phyloP scores from a whole-genome alignment of 2,797 vertebrate genomes.

The Okamejei kenojei region DNA sequence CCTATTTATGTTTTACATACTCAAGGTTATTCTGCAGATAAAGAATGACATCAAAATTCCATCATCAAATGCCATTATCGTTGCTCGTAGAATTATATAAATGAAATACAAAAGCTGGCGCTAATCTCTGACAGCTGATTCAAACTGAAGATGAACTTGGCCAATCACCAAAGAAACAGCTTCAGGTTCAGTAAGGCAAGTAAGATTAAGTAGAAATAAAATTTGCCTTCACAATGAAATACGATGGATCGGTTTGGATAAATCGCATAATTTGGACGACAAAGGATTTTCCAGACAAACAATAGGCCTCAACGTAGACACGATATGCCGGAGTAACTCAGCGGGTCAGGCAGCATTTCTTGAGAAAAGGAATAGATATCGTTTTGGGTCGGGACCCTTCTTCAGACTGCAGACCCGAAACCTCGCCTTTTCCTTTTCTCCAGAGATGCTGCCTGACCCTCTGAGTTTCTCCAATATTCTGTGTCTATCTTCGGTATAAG shows the following conservation, averaged over 20 bases:
- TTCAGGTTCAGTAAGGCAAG: background rate
- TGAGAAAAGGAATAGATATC: no score
- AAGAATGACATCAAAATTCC: background rate
- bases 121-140: conserved; percentile 3
- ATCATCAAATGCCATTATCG: background rate
- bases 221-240: background rate
- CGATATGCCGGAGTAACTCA: no score
- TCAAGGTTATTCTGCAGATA: conserved; percentile 14
- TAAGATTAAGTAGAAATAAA: background rate
- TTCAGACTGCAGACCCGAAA: no score
- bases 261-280: background rate
- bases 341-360: no score
- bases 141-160: background rate
- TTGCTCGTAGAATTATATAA: conserved; percentile 1
- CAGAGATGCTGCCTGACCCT: no score
- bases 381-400: no score
- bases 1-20: background rate
- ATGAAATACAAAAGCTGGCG: background rate
- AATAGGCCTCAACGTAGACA: background rate
- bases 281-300: background rate
- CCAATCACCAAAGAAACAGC: background rate
- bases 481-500: no score
- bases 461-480: no score
- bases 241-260: background rate
- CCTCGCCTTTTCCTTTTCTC: no score